Conservation (phyloP, 2,113 vertebrate species). For the Sula dactylatra region DNA sequence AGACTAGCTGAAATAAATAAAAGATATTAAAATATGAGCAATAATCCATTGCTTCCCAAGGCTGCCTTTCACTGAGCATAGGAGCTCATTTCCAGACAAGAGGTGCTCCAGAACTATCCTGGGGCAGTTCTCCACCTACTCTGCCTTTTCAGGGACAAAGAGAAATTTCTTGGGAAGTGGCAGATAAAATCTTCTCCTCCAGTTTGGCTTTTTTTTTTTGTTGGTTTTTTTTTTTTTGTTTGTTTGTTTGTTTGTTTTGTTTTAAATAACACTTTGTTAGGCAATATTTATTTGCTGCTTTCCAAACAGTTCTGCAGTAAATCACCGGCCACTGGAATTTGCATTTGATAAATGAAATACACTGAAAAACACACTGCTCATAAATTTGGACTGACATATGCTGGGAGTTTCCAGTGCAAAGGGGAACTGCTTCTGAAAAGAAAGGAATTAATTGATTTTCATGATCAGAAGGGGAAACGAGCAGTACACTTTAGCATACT, state of each 20-base stretch:
- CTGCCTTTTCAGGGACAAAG: background rate
- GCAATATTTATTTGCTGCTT: background rate
- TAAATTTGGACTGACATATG: constrained; percentile 3
- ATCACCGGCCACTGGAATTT: constrained; percentile 20
- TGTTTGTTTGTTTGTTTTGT: too few species aligned
- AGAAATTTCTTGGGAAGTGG: background rate
- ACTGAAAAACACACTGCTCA: background rate
- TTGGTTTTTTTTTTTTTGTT: background rate
- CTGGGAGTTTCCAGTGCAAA: background rate
- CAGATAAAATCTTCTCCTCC: background rate
- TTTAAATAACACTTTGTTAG: background rate
- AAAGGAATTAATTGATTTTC: constrained; percentile 4
- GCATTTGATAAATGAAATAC: constrained; percentile 18
- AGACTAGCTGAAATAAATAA: background rate
- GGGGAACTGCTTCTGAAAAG: background rate
- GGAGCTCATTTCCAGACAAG: background rate
- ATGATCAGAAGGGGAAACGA: background rate
- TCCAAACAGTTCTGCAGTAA: background rate
- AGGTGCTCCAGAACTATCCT: background rate
- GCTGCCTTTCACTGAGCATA: background rate
- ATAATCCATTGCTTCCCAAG: background rate
- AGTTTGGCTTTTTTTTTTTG: background rate
- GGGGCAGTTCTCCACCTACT: background rate
- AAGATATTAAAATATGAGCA: background rate
- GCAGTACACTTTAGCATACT: background rate